Percentiles rank a stretch among this genome's conserved stretches.
Conservation (phyloP, 2,113 vertebrate genomes). For the Hylia prasina region DNA sequence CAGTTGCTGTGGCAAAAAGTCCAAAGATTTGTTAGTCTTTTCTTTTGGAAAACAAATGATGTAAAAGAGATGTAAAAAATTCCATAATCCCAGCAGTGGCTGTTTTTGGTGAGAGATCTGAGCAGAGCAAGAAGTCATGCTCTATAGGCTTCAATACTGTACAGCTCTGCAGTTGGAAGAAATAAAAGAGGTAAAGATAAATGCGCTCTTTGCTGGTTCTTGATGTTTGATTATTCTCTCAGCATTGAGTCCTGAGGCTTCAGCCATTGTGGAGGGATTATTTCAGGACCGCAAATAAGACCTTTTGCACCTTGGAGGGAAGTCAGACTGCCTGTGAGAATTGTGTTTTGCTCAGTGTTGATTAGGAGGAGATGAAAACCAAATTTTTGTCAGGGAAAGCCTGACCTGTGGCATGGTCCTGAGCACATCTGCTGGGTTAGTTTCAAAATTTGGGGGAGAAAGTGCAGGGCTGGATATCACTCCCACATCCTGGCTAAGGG, state of each 20-base stretch:
- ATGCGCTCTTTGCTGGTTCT: background rate
- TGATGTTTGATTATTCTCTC: background rate
- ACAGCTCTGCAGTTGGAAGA: background rate
- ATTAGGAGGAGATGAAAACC: background rate
- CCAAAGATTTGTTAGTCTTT: background rate
- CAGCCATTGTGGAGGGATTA: background rate
- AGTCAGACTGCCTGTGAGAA: background rate
- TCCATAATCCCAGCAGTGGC: rapidly evolving
- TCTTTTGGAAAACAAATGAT: background rate
- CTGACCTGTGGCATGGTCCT: background rate
- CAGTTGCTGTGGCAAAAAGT: background rate
- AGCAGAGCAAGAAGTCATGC: rapidly evolving
- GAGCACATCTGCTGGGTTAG: background rate
- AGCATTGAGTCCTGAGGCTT: background rate
- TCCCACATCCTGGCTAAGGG: rapidly evolving
- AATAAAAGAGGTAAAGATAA: background rate
- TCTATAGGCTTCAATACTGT: rapidly evolving
- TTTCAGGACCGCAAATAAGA: background rate
- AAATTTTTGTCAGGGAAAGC: background rate
- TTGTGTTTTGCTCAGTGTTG: background rate
- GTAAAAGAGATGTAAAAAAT: background rate
- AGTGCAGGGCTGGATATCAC: background rate
- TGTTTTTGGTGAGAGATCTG: background rate
- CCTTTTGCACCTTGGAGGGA: background rate
- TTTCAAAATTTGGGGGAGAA: background rate